A percentile compares a stretch with the other conserved stretches of the same genome.
These are phyloP conservation scores for Trematocara macrostoma DNA, from an alignment of 2,113 vertebrate genomes.

Conservation along the genomic window DNA sequence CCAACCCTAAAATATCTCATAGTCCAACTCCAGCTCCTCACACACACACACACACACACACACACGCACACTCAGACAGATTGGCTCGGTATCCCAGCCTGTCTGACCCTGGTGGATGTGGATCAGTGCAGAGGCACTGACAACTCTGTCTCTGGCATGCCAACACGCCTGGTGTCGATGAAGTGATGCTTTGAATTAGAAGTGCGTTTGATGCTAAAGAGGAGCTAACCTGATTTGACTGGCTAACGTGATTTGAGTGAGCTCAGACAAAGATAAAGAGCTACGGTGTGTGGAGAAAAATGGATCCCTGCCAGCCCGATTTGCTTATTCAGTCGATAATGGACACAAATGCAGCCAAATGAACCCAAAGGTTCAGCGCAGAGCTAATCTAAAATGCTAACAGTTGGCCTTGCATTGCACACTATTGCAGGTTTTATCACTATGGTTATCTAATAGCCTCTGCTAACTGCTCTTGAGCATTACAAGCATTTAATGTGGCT, in stretches of 20 bases:
- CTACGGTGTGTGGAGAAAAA: slow-evolving; percentile 23
- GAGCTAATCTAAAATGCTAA: slow-evolving; percentile 54
- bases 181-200: slow-evolving; percentile 68
- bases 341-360: slow-evolving; percentile 50
- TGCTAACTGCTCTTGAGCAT: slow-evolving; percentile 17
- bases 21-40: neutral
- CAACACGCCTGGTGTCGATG: slow-evolving; percentile 42
- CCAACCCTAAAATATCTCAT: slow-evolving; percentile 46
- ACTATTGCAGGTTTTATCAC: slow-evolving; percentile 30
- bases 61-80: neutral
- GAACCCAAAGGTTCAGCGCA: slow-evolving; percentile 45
- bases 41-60: neutral
- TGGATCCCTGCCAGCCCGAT: slow-evolving; percentile 52
- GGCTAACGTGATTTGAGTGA: slow-evolving; percentile 63
- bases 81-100: slow-evolving; percentile 33
- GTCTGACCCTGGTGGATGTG: slow-evolving; percentile 57
- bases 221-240: slow-evolving; percentile 64
- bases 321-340: slow-evolving; percentile 55
- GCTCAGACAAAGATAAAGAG: slow-evolving; percentile 37
- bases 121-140: slow-evolving; percentile 61
- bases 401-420: slow-evolving; percentile 23
- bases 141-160: slow-evolving; percentile 49
- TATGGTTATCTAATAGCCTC: slow-evolving; percentile 37
- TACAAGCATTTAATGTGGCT: neutral
- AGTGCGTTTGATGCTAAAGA: slow-evolving; percentile 59